Evolutionary conservation across 2,113 vertebrate species (phyloP).

Genomic region (Rhinogobius similis): DNA sequence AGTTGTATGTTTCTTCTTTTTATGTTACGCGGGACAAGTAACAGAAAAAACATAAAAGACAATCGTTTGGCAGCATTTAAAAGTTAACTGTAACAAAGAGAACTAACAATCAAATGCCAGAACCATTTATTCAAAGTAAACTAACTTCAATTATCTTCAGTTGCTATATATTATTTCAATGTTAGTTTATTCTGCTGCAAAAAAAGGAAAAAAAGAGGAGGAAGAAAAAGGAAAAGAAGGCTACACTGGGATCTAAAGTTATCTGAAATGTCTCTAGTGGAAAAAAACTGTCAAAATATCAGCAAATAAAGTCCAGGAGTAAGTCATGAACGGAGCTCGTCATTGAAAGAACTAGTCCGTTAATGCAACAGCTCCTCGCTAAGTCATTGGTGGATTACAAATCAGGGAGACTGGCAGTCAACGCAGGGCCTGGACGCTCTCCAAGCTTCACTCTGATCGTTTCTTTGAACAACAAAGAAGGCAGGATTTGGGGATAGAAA

Average conservation of each 20-base stretch:
- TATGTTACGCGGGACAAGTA: background rate
- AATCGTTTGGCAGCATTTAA: background rate
- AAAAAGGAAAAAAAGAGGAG: background rate
- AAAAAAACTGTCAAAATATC: no score
- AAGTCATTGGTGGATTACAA: constrained; percentile 67
- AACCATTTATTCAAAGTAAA: no score
- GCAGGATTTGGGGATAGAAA: constrained; percentile 42
- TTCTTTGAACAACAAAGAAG: constrained; percentile 60
- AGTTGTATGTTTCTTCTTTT: background rate
- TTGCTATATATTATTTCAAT: no score
- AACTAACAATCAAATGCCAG: no score
- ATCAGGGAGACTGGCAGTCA: constrained; percentile 61
- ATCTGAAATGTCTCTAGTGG: no score
- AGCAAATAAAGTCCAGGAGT: background rate
- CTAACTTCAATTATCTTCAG: no score
- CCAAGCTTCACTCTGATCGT: constrained; percentile 59
- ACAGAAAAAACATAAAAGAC: background rate
- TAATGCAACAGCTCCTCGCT: constrained; percentile 35
- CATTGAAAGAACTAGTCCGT: constrained; percentile 30
- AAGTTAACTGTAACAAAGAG: background rate
- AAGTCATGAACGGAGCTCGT: constrained; percentile 15
- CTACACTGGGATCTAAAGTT: no score
- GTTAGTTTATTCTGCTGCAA: background rate
- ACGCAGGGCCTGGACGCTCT: constrained; percentile 52
- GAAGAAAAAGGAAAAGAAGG: no score